Base-by-base conservation (phyloP, 1,140 invertebrate species). In the Philaenus spumarius region DNA sequence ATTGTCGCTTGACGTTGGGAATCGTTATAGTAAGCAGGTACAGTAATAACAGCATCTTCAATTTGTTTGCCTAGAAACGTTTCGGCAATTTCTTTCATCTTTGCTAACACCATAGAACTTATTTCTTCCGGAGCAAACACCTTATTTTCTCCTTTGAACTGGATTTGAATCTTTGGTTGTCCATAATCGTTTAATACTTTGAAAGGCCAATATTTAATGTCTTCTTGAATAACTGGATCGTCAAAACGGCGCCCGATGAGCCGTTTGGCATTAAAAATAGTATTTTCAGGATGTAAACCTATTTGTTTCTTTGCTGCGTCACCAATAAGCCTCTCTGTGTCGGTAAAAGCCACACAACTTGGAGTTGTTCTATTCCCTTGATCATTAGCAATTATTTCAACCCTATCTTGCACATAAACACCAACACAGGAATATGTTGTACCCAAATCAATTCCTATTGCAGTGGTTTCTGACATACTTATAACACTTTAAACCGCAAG, bases 341-440 rank as follows among this genome's bases (percentile, higher is more conserved):
- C 88, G 1, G 85, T 90, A 72, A 93, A 86, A 1, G 90, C 92
- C 37, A 96, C 92, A 74, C 94, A 95, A 55, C 86, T 88, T 7
- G 91, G 91, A 37, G 92, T 95, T 23, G 91, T 95, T 43, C 92
- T 76, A 75, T 95, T 95, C 20, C 93, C 93, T 77, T 94, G 91
- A 71, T 95, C 93, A 71, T 96, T 95, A 67, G 91, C 91, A 66
- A 95, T 94, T 67, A 95, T 94, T 73, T 94, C 91, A 39, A 95
- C 86, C 74, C 91, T 93, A 46, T 89, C 91, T 68, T 93, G 80
- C 64, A 89, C 83, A 75, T 82, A 90, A 2, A 90, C 86, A 45
- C 85, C 88, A 7, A 91, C 87, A 63, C 88, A 90, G 35, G 86
- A 89, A 70, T 89, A 90, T 39, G 84, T 89, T 59, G 81, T 90